A percentile compares a stretch with the other conserved stretches of the same genome.
Conservation (phyloP, 2,113 vertebrate species). For the Cryptomyrus ogoouensis region DNA sequence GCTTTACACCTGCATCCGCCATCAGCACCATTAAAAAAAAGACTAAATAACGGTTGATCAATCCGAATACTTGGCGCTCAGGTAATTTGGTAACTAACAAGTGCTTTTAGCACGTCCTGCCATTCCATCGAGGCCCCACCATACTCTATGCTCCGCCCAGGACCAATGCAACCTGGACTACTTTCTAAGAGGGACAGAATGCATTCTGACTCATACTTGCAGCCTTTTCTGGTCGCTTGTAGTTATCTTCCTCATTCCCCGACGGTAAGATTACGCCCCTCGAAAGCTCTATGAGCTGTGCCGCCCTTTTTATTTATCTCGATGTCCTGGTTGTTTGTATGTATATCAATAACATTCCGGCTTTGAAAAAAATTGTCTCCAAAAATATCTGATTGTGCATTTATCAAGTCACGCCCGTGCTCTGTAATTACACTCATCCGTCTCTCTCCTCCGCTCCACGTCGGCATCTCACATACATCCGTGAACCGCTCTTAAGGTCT, state of each 20-base stretch:
- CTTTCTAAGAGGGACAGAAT: neutral
- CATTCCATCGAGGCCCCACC: neutral
- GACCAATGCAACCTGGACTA: neutral
- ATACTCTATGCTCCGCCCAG: neutral
- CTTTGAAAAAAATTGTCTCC: neutral
- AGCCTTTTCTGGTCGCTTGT: neutral
- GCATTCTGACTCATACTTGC: neutral
- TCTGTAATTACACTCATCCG: neutral
- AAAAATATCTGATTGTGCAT: conserved; percentile 1
- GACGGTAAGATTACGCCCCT: neutral
- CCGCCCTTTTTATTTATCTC: neutral
- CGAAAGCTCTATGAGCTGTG: neutral
- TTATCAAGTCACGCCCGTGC: neutral
- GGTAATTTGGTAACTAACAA: neutral
- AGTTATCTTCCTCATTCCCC: neutral
- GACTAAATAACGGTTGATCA: neutral
- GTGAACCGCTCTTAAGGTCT: neutral
- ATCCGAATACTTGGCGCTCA: neutral
- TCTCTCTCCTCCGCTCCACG: neutral
- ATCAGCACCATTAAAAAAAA: neutral
- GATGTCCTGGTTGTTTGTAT: neutral
- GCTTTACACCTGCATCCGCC: neutral
- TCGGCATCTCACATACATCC: neutral
- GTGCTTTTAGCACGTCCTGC: neutral
- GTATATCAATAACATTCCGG: conserved; percentile 2